Percentiles rank a stretch among this genome's conserved stretches.
Evolutionary conservation across 1,140 invertebrate genomes (phyloP).

Genomic region (Drosophila mayri): DNA sequence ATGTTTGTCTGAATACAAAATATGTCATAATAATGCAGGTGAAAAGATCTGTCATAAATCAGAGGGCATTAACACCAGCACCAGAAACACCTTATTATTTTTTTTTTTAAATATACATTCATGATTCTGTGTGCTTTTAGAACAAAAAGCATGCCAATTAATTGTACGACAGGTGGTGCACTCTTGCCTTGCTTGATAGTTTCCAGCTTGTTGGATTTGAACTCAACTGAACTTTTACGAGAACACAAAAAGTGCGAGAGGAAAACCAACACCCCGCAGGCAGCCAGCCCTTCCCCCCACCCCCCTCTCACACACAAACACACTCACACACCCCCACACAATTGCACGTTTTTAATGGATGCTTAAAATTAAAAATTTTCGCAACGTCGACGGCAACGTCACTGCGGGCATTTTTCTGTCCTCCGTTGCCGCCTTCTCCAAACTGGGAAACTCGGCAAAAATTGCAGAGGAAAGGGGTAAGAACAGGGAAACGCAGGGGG

Average conservation of each 20-base stretch:
- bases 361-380: constrained; percentile 70
- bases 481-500: not conserved
- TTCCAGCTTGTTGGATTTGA: constrained; percentile 81
- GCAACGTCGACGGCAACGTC: constrained; percentile 48
- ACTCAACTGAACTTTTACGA: constrained; percentile 78
- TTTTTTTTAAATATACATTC: constrained; percentile 8
- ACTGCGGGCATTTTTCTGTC: constrained; percentile 66
- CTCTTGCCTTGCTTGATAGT: constrained; percentile 65
- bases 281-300: not conserved
- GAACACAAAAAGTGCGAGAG: constrained; percentile 51
- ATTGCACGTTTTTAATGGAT: constrained; percentile 51
- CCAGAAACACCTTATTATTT: constrained; percentile 23
- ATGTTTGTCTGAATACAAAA: not conserved
- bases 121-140: constrained; percentile 18
- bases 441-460: constrained; percentile 24
- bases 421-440: not conserved
- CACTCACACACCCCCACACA: constrained; percentile 31
- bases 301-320: constrained; percentile 12
- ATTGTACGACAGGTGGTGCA: constrained; percentile 69
- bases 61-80: constrained; percentile 38
- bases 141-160: constrained; percentile 63
- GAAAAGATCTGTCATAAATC: constrained; percentile 11
- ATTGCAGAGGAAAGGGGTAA: not conserved
- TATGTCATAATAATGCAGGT: constrained; percentile 4
- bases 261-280: constrained; percentile 19